These are phyloP conservation scores for Cheirogaleus medius DNA, from an alignment of 2,113 vertebrate genomes.

Conservation along the genomic window DNA sequence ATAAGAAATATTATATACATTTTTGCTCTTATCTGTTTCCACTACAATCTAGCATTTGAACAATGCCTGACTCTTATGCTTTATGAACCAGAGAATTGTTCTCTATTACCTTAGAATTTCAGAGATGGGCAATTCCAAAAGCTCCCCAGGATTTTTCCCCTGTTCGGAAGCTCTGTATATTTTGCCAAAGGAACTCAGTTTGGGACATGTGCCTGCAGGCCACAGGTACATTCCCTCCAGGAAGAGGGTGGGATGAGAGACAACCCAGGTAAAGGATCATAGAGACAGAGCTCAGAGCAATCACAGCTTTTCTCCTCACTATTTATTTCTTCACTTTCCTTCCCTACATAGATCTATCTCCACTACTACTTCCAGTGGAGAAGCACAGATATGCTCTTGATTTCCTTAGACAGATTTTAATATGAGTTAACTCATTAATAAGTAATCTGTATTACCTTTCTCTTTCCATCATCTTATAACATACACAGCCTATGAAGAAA, in stretches of 20 bases:
- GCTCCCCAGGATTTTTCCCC: neutral
- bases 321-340: neutral
- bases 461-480: neutral
- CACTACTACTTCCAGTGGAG: neutral
- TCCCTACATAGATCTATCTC: neutral
- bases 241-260: neutral
- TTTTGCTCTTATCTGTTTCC: conserved; percentile 7
- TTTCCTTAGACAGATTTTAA: neutral
- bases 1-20: neutral
- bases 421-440: neutral
- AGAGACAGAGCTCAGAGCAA: neutral
- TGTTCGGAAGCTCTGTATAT: neutral
- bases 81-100: neutral
- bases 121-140: neutral
- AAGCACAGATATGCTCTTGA: neutral
- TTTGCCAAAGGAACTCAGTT: neutral
- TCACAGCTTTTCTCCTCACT: neutral
- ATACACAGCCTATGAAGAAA: neutral
- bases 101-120: conserved; percentile 5
- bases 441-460: neutral
- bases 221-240: neutral
- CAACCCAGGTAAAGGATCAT: neutral
- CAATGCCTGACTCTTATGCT: neutral
- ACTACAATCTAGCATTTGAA: neutral
- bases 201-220: neutral